Percentiles rank a stretch among this genome's conserved stretches.
Conservation (phyloP, 2,113 vertebrate genomes). For the Apaloderma vittatum region DNA sequence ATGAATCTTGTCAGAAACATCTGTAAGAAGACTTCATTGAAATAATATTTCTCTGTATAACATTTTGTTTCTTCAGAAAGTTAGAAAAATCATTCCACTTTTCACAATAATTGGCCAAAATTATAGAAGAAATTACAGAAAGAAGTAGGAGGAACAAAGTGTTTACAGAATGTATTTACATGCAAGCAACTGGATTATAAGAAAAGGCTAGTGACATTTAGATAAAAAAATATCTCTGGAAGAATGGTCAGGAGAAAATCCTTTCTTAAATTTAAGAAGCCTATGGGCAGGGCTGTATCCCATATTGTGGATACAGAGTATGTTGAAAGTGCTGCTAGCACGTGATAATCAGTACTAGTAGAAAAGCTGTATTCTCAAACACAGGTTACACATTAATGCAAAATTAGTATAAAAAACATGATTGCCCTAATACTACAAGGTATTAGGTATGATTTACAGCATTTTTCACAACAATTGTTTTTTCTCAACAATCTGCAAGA, state of each 20-base stretch:
- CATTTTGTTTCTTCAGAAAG: not conserved
- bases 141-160: not conserved
- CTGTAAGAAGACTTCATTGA: not conserved
- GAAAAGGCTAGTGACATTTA: not conserved
- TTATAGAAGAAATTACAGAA: not conserved
- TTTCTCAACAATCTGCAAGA: not conserved
- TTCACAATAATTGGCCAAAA: not conserved
- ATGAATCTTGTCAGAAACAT: not conserved
- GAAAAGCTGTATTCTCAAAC: not conserved
- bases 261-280: not conserved
- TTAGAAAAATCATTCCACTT: not conserved
- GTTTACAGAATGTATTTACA: not conserved
- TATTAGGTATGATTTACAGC: not conserved
- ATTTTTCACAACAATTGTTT: not conserved
- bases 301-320: not conserved
- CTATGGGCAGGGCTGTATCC: not conserved
- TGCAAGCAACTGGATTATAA: not conserved
- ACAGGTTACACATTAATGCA: not conserved
- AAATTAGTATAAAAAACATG: not conserved
- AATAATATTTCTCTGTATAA: not conserved
- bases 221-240: not conserved
- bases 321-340: not conserved
- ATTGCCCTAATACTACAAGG: not conserved
- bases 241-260: not conserved
- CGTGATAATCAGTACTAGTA: not conserved